A percentile compares a stretch with the other conserved stretches of the same genome.
These are phyloP conservation scores for Hypselothyrea guttata DNA, from an alignment of 2,888 invertebrate species.

Conservation along the genomic window DNA sequence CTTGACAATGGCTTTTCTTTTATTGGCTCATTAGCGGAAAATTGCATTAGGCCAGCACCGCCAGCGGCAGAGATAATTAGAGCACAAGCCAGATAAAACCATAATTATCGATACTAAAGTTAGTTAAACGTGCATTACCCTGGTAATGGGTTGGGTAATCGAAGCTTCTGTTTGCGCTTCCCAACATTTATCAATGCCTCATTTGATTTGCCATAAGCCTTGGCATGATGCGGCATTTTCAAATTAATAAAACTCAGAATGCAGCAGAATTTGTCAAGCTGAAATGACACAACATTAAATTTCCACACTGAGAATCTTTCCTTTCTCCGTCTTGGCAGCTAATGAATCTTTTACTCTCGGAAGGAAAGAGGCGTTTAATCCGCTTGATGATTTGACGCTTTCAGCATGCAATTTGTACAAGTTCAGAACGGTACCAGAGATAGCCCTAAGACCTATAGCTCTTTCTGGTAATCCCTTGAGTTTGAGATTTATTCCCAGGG, in stretches of 20 bases:
- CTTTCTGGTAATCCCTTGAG: no score
- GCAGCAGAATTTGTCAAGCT: constrained; percentile 59
- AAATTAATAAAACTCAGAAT: constrained; percentile 29
- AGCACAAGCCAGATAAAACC: no score
- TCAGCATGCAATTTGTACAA: constrained; percentile 49
- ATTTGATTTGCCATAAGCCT: constrained; percentile 36
- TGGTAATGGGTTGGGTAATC: neutral
- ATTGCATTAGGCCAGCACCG: no score
- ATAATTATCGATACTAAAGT: no score
- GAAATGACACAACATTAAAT: constrained; percentile 69
- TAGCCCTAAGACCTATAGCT: no score
- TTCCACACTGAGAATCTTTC: constrained; percentile 40
- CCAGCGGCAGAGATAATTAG: no score
- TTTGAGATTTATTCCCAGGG: constrained; percentile 44
- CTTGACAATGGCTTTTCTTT: constrained; percentile 33
- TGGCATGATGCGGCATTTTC: constrained; percentile 36
- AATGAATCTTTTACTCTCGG: constrained; percentile 41
- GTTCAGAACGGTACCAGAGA: constrained; percentile 1
- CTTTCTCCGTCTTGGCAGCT: constrained; percentile 33
- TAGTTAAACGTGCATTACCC: no score
- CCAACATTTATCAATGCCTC: constrained; percentile 55
- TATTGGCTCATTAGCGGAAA: no score
- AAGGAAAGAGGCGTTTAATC: constrained; percentile 52
- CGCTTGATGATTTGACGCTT: constrained; percentile 69
- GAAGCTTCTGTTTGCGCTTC: no score